These are phyloP conservation scores for Nemotelus pantherinus DNA, from an alignment of 2,888 invertebrate species.

Conservation along the genomic window DNA sequence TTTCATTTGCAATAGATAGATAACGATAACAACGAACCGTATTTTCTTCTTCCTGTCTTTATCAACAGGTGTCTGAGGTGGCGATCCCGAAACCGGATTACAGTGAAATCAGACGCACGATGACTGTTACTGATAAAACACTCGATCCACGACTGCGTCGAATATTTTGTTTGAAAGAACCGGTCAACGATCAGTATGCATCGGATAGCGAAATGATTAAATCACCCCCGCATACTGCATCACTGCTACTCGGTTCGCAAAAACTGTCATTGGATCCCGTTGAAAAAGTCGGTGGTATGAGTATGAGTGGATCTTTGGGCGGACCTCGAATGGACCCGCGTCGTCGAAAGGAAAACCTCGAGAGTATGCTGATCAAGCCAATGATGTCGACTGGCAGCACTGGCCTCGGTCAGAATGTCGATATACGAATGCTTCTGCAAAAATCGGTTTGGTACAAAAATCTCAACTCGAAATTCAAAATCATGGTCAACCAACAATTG, in stretches of 20 bases:
- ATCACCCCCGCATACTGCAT: constrained; percentile 62
- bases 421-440: constrained; percentile 73
- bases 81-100: constrained; percentile 81
- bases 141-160: constrained; percentile 76
- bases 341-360: constrained; percentile 57
- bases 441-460: constrained; percentile 77
- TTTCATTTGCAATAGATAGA: constrained; percentile 47
- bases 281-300: not conserved
- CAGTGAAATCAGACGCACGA: constrained; percentile 76
- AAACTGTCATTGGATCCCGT: not conserved
- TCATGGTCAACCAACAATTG: constrained; percentile 76
- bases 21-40: not conserved
- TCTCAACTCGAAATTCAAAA: constrained; percentile 76
- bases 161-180: constrained; percentile 75
- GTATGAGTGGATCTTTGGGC: not conserved
- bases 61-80: constrained; percentile 62
- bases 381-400: constrained; percentile 51
- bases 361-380: constrained; percentile 37
- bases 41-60: not conserved
- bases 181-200: not conserved
- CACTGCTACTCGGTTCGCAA: not conserved
- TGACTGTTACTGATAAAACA: constrained; percentile 74
- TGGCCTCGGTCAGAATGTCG: constrained; percentile 61
- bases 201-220: constrained; percentile 58
- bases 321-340: constrained; percentile 61